Conservation (phyloP, 2,797 vertebrate species). For the Sebastes goodei region DNA sequence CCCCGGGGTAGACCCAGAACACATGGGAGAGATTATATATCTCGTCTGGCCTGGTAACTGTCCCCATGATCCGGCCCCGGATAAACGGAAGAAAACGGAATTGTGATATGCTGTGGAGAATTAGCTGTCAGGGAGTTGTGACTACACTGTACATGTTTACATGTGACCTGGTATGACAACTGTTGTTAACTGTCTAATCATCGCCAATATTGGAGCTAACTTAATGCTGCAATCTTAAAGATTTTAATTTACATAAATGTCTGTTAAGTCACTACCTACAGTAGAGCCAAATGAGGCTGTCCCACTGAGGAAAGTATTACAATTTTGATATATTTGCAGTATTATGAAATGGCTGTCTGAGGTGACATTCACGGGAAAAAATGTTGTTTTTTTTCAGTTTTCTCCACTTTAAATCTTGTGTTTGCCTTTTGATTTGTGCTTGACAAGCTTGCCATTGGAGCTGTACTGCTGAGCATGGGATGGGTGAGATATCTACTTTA, state of each 20-base stretch:
- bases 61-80: no score
- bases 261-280: background rate
- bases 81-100: no score
- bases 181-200: background rate
- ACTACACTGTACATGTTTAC: background rate
- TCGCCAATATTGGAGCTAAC: background rate
- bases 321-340: background rate
- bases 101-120: background rate
- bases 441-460: background rate
- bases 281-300: background rate
- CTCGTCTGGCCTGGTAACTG: no score
- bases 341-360: background rate
- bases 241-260: background rate
- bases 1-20: no score
- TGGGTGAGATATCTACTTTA: background rate
- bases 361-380: background rate
- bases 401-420: background rate
- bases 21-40: no score
- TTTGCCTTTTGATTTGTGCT: background rate
- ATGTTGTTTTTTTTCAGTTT: background rate
- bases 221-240: background rate
- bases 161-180: background rate
- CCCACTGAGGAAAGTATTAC: no score
- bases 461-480: background rate
- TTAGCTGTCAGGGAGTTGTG: background rate